phyloP scores from a whole-genome alignment of 2,888 invertebrate genomes.

The Drepana falcataria region DNA sequence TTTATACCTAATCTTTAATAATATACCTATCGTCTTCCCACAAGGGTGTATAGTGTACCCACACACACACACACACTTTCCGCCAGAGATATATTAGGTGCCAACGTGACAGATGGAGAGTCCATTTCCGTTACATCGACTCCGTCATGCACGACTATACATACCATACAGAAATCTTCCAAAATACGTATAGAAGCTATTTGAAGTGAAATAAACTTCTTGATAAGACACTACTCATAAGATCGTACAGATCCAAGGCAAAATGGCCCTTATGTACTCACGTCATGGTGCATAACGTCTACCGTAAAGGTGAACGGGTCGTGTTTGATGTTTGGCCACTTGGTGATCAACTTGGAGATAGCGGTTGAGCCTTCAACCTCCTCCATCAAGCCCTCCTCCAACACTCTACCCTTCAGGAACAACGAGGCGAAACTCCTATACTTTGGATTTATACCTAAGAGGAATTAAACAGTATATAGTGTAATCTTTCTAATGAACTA shows the following conservation, averaged over 20 bases:
- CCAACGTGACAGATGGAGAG: too few relatives aligned
- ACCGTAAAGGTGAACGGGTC: conserved; percentile 82
- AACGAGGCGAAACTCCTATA: conserved; percentile 37
- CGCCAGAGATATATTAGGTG: too few relatives aligned
- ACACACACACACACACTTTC: too few relatives aligned
- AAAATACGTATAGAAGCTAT: too few relatives aligned
- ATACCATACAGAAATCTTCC: too few relatives aligned
- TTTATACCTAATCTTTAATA: too few relatives aligned
- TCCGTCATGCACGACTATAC: too few relatives aligned
- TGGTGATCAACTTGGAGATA: conserved; percentile 35
- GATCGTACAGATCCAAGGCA: background rate
- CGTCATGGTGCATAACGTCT: conserved; percentile 81
- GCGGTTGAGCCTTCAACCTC: conserved; percentile 29
- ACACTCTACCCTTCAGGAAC: conserved; percentile 35
- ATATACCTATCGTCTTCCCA: too few relatives aligned
- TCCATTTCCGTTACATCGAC: too few relatives aligned
- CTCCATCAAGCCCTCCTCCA: conserved; percentile 38
- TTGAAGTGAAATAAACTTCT: too few relatives aligned
- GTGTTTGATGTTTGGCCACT: conserved; percentile 80
- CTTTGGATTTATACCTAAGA: conserved; percentile 36
- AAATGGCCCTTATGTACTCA: conserved; percentile 50
- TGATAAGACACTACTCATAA: background rate
- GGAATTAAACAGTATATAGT: background rate
- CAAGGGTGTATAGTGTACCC: too few relatives aligned
- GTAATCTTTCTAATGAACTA: too few relatives aligned